Evolutionary conservation across 2,888 invertebrate genomes (phyloP).

Genomic region (Callosobruchus maculatus): DNA sequence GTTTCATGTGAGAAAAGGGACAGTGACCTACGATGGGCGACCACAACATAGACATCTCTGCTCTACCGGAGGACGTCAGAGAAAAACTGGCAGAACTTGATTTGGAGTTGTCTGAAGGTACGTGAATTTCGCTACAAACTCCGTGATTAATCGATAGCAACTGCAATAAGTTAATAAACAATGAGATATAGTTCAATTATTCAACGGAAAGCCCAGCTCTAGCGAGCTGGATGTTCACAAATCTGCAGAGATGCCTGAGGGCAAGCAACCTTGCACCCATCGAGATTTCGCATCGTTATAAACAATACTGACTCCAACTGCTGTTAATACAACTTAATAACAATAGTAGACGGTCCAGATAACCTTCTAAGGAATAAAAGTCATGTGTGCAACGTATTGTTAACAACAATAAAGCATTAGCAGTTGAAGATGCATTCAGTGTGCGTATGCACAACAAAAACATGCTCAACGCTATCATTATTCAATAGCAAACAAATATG

Average conservation of each 20-base stretch:
- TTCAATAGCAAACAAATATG: neutral
- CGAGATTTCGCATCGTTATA: neutral
- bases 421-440: neutral
- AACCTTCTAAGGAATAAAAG: neutral
- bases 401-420: neutral
- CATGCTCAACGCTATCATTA: neutral
- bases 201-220: neutral
- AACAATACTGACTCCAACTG: neutral
- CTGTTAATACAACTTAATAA: neutral
- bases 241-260: neutral
- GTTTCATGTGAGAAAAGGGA: slow-evolving; percentile 35
- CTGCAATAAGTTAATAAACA: neutral
- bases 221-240: too few species aligned
- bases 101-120: slow-evolving; percentile 97
- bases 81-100: slow-evolving; percentile 97
- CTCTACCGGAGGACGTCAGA: slow-evolving; percentile 89
- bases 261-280: neutral
- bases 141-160: neutral
- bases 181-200: neutral
- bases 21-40: slow-evolving; percentile 61
- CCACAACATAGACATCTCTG: slow-evolving; percentile 70
- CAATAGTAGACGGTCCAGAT: neutral
- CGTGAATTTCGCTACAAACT: neutral
- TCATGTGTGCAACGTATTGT: neutral
- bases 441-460: neutral